Evolutionary conservation across 2,113 vertebrate genomes (phyloP).

Genomic region (Dicerorhinus sumatrensis): DNA sequence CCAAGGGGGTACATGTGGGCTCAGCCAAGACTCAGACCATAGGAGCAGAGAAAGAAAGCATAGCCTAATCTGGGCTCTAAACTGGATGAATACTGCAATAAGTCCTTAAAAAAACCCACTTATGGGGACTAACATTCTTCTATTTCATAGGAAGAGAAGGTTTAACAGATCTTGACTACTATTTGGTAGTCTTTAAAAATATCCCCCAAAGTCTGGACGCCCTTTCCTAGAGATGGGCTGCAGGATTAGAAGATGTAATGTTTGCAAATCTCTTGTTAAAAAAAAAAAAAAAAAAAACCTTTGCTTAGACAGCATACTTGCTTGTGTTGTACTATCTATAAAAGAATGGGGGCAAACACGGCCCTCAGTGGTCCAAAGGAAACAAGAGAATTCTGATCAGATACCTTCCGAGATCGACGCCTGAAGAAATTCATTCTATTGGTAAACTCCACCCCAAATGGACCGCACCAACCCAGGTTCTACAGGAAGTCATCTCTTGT

Average conservation of each 20-base stretch:
- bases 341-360: background rate
- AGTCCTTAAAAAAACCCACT: background rate
- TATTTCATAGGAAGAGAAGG: background rate
- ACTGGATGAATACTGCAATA: background rate
- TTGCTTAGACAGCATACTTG: background rate
- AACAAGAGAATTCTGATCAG: background rate
- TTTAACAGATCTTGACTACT: background rate
- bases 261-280: constrained; percentile 5
- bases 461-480: background rate
- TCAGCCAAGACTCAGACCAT: background rate
- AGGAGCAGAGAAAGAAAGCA: background rate
- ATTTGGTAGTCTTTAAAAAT: background rate
- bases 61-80: background rate
- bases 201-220: background rate
- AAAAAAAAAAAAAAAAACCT: background rate
- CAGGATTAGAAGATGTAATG: background rate
- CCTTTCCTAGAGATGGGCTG: background rate
- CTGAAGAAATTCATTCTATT: background rate
- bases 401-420: background rate
- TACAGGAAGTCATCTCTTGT: background rate
- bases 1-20: background rate
- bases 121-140: background rate
- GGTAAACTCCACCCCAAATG: background rate
- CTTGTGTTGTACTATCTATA: background rate
- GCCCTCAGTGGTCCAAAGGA: background rate